These are phyloP conservation scores for Neoniphon sammara DNA, from an alignment of 2,797 vertebrate genomes.

Conservation along the genomic window DNA sequence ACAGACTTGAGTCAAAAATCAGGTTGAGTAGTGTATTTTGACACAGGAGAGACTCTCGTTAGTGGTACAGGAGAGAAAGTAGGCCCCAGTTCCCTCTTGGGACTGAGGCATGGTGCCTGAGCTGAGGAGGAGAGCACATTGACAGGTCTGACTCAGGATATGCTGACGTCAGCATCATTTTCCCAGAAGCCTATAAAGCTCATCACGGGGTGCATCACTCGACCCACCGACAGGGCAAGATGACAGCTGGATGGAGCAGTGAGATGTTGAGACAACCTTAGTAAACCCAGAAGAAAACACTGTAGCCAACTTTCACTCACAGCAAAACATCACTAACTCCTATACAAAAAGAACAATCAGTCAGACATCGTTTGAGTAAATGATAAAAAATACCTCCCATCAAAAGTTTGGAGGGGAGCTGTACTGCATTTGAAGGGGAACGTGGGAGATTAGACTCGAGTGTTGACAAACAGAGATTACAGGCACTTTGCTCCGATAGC, in stretches of 20 bases:
- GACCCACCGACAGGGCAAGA: constrained; percentile 48
- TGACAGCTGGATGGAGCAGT: constrained; percentile 20
- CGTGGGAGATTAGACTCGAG: constrained; percentile 28
- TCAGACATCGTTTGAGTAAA: not conserved
- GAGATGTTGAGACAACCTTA: not conserved
- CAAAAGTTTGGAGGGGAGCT: constrained; percentile 5
- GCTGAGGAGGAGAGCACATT: constrained; percentile 42
- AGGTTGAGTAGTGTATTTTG: not conserved
- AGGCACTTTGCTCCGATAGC: constrained; percentile 11
- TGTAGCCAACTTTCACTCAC: not conserved
- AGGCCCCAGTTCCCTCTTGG: constrained; percentile 24
- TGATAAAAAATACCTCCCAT: not conserved
- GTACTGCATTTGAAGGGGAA: constrained; percentile 10
- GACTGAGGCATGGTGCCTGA: constrained; percentile 34
- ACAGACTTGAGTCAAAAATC: constrained; percentile 12
- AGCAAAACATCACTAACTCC: not conserved
- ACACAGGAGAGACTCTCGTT: not conserved
- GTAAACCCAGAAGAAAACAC: constrained; percentile 29
- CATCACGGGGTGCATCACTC: constrained; percentile 60
- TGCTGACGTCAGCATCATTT: constrained; percentile 79
- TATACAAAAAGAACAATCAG: not conserved
- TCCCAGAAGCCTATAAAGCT: constrained; percentile 74
- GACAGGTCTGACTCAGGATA: constrained; percentile 75
- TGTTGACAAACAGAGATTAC: constrained; percentile 34
- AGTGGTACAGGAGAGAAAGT: constrained; percentile 25